phyloP scores from a whole-genome alignment of 2,113 vertebrate species.

The Syrrhaptes paradoxus region DNA sequence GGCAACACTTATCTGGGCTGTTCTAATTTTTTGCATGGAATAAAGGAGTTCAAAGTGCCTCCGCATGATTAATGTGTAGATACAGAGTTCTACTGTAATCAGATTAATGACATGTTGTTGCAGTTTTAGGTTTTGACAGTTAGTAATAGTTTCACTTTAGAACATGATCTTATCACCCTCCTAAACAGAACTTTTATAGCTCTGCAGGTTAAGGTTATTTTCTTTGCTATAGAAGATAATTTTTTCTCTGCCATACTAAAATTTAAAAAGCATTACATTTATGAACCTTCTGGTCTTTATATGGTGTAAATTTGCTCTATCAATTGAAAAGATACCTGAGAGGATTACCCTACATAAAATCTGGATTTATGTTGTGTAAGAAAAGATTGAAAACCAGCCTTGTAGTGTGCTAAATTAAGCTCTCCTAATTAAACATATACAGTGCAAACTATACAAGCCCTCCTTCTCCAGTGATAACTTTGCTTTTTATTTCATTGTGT shows the following conservation, averaged over 20 bases:
- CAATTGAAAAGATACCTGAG: neutral
- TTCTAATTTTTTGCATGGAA: neutral
- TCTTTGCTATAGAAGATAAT: neutral
- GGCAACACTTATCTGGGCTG: neutral
- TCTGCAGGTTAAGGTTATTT: neutral
- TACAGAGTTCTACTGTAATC: neutral
- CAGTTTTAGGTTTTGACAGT: neutral
- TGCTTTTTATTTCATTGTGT: neutral
- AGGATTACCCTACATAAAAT: neutral
- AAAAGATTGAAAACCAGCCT: neutral
- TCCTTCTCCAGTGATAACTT: neutral
- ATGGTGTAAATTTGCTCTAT: neutral
- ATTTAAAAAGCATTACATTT: neutral
- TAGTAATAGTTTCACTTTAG: neutral
- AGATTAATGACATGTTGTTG: neutral
- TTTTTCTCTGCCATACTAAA: neutral
- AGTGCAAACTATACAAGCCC: neutral
- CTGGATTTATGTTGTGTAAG: neutral
- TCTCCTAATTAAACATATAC: neutral
- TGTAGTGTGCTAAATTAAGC: neutral
- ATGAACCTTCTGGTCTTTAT: neutral
- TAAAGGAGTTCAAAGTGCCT: neutral
- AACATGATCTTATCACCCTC: neutral
- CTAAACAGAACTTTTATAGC: neutral
- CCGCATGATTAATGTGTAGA: neutral